Conservation (phyloP, 2,888 invertebrate species). For the Bugula neritina region DNA sequence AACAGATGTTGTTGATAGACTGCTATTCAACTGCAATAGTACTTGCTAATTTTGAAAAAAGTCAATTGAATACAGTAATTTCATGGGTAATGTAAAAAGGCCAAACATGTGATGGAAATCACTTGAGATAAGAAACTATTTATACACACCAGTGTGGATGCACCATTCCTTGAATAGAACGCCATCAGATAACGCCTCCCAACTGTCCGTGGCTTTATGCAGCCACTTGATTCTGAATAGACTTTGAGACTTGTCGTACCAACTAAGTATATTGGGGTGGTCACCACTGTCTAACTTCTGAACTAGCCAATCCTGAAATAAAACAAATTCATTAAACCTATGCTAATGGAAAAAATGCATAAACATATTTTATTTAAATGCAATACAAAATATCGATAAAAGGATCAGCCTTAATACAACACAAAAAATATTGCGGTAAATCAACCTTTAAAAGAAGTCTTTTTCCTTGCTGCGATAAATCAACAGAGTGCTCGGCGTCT, state of each 20-base stretch:
- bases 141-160: slow-evolving; percentile 22
- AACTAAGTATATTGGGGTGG: slow-evolving; percentile 93
- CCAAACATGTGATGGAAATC: too few species aligned
- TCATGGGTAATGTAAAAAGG: too few species aligned
- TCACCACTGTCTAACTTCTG: slow-evolving; percentile 60
- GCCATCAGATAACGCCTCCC: slow-evolving; percentile 1
- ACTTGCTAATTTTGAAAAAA: too few species aligned
- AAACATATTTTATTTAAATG: too few species aligned
- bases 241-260: slow-evolving; percentile 91
- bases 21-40: too few species aligned
- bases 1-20: too few species aligned
- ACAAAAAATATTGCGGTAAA: too few species aligned
- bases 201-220: slow-evolving; percentile 26
- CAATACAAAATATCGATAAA: too few species aligned
- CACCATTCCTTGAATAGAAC: slow-evolving; percentile 26
- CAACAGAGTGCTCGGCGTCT: slow-evolving; percentile 7
- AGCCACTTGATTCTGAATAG: slow-evolving; percentile 27
- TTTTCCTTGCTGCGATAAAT: slow-evolving; percentile 4
- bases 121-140: too few species aligned
- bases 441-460: slow-evolving; percentile 22
- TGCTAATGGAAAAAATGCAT: too few species aligned
- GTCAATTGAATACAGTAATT: too few species aligned
- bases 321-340: background rate
- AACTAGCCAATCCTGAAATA: slow-evolving; percentile 8
- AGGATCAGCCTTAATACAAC: too few species aligned